Base-by-base conservation (phyloP, 1,140 invertebrate genomes). In the Epicauta chinensis region DNA sequence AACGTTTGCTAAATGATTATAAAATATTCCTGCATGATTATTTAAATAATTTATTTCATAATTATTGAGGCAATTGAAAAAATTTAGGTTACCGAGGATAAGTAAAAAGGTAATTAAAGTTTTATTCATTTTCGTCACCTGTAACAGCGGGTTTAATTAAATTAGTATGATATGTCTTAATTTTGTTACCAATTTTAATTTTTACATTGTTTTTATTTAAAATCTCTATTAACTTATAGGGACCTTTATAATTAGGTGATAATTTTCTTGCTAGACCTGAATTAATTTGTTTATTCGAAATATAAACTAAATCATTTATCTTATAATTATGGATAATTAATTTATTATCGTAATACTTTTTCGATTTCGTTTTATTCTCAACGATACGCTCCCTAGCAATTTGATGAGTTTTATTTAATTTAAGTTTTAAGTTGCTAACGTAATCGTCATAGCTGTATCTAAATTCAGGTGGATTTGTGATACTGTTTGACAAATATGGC, bases 391-490 rank as follows among this genome's bases (percentile, higher is more conserved):
- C 37, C 49, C 52, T 49, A 2, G 68, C 67, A n/a, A 68, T 58
- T 60, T 63, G 31, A 23, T 59, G 59, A 9, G 58, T 52, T 16
- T 60, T 53, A 23, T 63, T 53, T 47, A 71, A 40, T 65, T 64
- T 66, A 16, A 56, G 51, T 61, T 67, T 56, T 30, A 71, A 39
- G 10, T 65, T 42, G 10, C 35, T 23, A 30, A 59, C n/a, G 55
- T 62, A 68, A 50, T 68, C 54, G 38, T 67, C 65, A 39, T 69
- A 70, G 13, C 54, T 62, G 48, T 63, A 61, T 35, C 40, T 50
- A 39, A 57, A 56, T 46, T 60, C 51, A 31, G 60, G 55, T 34
- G 42, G 30, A 53, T 41, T 12, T 23, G 34, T 53, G 17, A 64
- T 13, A 11, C 39, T 45, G 37, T 44, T 58, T 9, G 65, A 61